A percentile compares a stretch with the other conserved stretches of the same genome.
Conservation (phyloP, 35 echinoderm and acorn worm genomes). For the Ophioderma brevispina region DNA sequence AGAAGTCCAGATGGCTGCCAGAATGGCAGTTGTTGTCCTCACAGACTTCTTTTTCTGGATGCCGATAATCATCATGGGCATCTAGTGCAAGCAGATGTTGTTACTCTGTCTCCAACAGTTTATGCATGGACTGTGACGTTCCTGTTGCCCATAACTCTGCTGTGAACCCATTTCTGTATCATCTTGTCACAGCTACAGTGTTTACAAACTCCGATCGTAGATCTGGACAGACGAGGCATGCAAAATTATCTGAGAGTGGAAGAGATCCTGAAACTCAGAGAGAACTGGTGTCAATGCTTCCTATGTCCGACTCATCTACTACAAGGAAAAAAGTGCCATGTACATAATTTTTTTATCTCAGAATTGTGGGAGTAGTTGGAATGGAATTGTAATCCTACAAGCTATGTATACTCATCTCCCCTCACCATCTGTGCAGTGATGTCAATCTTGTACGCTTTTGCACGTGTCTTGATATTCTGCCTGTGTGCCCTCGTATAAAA, state of each 20-base stretch:
- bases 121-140: conserved; percentile 19
- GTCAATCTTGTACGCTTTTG: too few species aligned
- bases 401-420: too few species aligned
- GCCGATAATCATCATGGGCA: conserved; percentile 23
- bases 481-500: too few species aligned
- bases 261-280: not conserved
- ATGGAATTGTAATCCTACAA: too few species aligned
- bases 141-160: conserved; percentile 36
- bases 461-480: too few species aligned
- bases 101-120: not conserved
- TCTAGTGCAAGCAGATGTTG: not conserved
- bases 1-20: conserved; percentile 28
- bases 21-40: conserved; percentile 26
- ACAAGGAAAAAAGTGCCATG: too few species aligned
- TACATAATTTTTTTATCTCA: too few species aligned
- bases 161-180: conserved; percentile 40
- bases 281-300: not conserved
- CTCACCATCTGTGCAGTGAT: too few species aligned
- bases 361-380: too few species aligned
- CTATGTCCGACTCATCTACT: too few species aligned
- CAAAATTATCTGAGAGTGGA: not conserved
- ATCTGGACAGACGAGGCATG: not conserved
- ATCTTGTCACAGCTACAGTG: not conserved
- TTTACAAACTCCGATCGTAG: not conserved
- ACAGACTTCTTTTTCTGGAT: conserved; percentile 40